Evolutionary conservation across 2,888 invertebrate genomes (phyloP).

Genomic region (Mongoloraphidia duomilia): DNA sequence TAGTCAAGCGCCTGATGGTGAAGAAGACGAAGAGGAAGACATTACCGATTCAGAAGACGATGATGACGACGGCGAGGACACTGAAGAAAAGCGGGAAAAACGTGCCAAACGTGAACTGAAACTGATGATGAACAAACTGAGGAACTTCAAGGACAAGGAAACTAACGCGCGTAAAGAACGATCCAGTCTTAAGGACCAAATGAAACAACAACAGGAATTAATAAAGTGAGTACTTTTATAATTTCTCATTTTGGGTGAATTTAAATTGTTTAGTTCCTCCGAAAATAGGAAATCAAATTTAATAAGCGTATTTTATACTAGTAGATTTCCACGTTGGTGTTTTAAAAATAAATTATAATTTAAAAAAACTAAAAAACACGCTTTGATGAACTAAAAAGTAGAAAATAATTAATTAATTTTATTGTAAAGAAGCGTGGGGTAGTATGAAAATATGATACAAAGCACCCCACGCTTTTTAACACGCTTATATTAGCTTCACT

Average conservation of each 20-base stretch:
- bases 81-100: slow-evolving; percentile 43
- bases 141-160: slow-evolving; percentile 46
- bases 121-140: slow-evolving; percentile 39
- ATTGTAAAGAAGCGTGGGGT: too few relatives aligned
- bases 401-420: too few relatives aligned
- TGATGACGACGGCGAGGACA: slow-evolving; percentile 49
- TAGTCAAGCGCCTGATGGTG: slow-evolving; percentile 32
- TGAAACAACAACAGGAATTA: slow-evolving; percentile 65
- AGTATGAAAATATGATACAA: too few relatives aligned
- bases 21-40: slow-evolving; percentile 37
- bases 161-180: slow-evolving; percentile 64
- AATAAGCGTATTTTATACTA: too few relatives aligned
- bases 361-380: too few relatives aligned
- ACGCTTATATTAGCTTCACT: too few relatives aligned
- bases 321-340: too few relatives aligned
- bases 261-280: too few relatives aligned
- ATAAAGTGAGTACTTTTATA: slow-evolving; percentile 39
- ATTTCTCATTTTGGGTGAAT: background rate
- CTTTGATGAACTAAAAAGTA: too few relatives aligned
- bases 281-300: too few relatives aligned
- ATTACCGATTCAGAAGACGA: slow-evolving; percentile 45
- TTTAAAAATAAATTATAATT: too few relatives aligned
- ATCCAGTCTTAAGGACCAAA: slow-evolving; percentile 58
- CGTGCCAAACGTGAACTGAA: slow-evolving; percentile 53
- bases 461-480: too few relatives aligned